These are phyloP conservation scores for Epizoanthus rinbou DNA, from an alignment of 92 coral and sea anemone genomes.

Conservation along the genomic window DNA sequence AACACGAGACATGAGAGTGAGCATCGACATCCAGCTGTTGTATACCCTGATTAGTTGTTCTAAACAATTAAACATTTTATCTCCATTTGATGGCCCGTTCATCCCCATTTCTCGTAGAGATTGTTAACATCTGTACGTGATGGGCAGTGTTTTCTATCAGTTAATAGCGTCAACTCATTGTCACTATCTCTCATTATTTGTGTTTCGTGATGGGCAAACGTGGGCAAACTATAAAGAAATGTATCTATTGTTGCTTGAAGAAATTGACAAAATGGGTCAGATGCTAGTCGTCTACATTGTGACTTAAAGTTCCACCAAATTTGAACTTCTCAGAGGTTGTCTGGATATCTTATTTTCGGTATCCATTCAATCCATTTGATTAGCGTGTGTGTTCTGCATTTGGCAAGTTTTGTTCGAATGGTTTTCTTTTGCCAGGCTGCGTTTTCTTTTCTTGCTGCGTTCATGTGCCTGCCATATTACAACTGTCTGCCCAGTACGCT, in stretches of 20 bases:
- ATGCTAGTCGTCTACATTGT: slow-evolving; percentile 45
- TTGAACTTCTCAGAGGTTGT: slow-evolving; percentile 43
- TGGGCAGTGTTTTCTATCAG: slow-evolving; percentile 56
- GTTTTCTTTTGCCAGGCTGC: slow-evolving; percentile 53
- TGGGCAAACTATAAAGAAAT: slow-evolving; percentile 42
- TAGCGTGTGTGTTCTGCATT: slow-evolving; percentile 50
- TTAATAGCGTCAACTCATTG: slow-evolving; percentile 45
- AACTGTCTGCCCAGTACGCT: slow-evolving; percentile 51
- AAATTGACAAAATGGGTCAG: slow-evolving; percentile 44
- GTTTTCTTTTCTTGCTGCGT: slow-evolving; percentile 47
- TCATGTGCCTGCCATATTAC: too few species aligned
- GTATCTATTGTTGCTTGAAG: slow-evolving; percentile 45
- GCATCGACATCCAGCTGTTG: slow-evolving; percentile 44
- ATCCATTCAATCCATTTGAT: neutral
- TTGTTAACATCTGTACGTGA: slow-evolving; percentile 58
- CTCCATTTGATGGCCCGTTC: slow-evolving; percentile 63
- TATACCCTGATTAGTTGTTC: slow-evolving; percentile 31
- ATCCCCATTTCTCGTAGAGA: slow-evolving; percentile 50
- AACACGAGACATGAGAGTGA: slow-evolving; percentile 62
- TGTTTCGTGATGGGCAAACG: slow-evolving; percentile 60
- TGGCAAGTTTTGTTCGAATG: slow-evolving; percentile 50
- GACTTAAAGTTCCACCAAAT: slow-evolving; percentile 52
- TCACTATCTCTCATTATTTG: slow-evolving; percentile 49
- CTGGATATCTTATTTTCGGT: neutral
- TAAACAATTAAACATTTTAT: slow-evolving; percentile 50